phyloP scores from a whole-genome alignment of 1,140 invertebrate genomes.

The Caerostris extrusa region DNA sequence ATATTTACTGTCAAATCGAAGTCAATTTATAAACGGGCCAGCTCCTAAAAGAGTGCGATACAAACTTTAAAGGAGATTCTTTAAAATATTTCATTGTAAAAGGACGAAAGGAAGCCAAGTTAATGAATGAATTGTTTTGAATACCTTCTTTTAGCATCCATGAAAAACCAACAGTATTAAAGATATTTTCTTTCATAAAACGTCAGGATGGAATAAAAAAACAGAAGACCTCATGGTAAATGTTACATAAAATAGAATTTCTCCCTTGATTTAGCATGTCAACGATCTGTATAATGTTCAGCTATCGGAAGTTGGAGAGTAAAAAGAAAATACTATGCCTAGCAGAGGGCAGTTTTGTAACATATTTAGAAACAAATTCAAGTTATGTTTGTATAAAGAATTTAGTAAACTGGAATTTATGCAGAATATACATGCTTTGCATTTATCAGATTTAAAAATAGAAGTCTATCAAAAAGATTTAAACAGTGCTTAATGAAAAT shows the following conservation, averaged over 20 bases:
- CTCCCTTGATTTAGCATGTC: conserved; percentile 3
- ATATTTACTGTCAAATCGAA: too few relatives aligned
- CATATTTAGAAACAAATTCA: neutral
- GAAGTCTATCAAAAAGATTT: too few relatives aligned
- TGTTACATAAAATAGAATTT: neutral
- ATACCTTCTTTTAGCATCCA: neutral
- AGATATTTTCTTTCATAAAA: neutral
- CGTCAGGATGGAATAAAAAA: neutral
- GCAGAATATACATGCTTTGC: neutral
- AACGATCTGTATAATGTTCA: conserved; percentile 2
- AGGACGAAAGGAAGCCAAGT: too few relatives aligned
- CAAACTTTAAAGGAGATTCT: too few relatives aligned
- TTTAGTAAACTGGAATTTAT: neutral
- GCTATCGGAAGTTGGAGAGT: neutral
- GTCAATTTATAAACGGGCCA: too few relatives aligned
- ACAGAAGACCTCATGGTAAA: neutral
- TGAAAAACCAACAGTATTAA: neutral
- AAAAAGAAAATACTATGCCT: neutral
- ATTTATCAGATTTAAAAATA: too few relatives aligned
- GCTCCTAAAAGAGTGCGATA: too few relatives aligned
- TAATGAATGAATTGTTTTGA: too few relatives aligned
- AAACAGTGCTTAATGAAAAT: too few relatives aligned
- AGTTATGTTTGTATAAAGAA: neutral
- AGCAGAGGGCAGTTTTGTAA: neutral
- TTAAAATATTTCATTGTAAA: too few relatives aligned